Conservation (phyloP, 23 tunicate genomes). For the Trididemnum clinides region DNA sequence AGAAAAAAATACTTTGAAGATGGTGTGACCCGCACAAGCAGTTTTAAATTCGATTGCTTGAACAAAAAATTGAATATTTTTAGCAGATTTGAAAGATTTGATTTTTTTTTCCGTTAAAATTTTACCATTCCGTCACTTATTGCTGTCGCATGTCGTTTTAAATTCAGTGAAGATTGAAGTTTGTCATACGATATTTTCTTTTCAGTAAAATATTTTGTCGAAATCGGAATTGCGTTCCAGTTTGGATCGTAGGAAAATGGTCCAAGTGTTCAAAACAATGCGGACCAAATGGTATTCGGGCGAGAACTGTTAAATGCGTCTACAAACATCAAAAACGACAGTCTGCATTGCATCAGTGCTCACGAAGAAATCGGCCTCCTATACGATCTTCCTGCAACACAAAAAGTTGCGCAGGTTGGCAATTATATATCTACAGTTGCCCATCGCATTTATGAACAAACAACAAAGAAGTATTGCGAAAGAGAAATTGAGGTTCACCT, state of each 20-base stretch:
- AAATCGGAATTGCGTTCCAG: constrained; percentile 57
- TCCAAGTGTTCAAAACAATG: constrained; percentile 78
- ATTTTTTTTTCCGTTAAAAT: too few relatives aligned
- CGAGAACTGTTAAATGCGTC: constrained; percentile 72
- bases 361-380: constrained; percentile 37
- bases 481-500: too few relatives aligned
- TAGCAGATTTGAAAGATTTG: too few relatives aligned
- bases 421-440: too few relatives aligned
- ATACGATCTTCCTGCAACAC: constrained; percentile 58
- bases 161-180: background rate
- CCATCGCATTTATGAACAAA: too few relatives aligned
- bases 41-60: background rate
- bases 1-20: too few relatives aligned
- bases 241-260: constrained; percentile 79
- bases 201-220: constrained; percentile 26
- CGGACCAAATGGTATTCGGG: constrained; percentile 68
- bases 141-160: background rate
- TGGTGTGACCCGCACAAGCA: background rate
- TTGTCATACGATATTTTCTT: too few relatives aligned
- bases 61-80: background rate
- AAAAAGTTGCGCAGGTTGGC: constrained; percentile 25
- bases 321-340: constrained; percentile 64
- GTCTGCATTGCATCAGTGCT: constrained; percentile 57
- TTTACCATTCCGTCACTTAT: too few relatives aligned
- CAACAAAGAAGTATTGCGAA: too few relatives aligned